phyloP scores from a whole-genome alignment of 2,113 vertebrate genomes.

The Puntigrus tetrazona region DNA sequence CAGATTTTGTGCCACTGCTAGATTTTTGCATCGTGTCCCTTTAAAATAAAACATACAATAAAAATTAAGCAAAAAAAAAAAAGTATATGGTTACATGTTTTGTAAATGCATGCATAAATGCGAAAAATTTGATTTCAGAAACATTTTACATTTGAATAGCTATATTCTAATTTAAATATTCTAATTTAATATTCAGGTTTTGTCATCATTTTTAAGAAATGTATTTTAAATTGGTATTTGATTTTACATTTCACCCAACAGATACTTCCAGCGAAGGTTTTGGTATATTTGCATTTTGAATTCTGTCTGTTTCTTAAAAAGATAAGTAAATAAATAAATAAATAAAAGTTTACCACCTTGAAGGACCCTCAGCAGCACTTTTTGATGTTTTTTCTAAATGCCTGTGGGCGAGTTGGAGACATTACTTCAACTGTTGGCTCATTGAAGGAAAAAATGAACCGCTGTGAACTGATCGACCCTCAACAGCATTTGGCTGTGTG shows the following conservation, averaged over 20 bases:
- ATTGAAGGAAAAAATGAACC: not conserved
- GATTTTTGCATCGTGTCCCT: too few species aligned
- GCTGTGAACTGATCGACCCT: not conserved
- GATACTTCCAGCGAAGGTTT: not conserved
- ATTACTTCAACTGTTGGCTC: conserved; percentile 6
- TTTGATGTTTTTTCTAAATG: not conserved
- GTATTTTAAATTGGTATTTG: not conserved
- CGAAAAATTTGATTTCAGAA: not conserved
- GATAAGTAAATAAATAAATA: not conserved
- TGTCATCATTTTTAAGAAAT: not conserved
- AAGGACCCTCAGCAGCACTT: not conserved
- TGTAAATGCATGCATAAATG: not conserved
- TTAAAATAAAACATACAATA: not conserved
- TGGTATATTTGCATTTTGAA: not conserved
- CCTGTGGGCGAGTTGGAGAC: not conserved
- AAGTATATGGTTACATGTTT: not conserved
- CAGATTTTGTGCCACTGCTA: too few species aligned
- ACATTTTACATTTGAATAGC: not conserved
- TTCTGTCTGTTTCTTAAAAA: not conserved
- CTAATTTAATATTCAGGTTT: not conserved
- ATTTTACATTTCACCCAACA: not conserved
- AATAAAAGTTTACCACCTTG: not conserved
- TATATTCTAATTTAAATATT: too few species aligned
- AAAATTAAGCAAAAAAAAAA: not conserved
- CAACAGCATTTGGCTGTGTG: not conserved